Percentiles rank a stretch among this genome's conserved stretches.
These are phyloP conservation scores for Corticium candelabrum DNA, from an alignment of 37 sponge, comb jelly and placozoan species.

Conservation along the genomic window DNA sequence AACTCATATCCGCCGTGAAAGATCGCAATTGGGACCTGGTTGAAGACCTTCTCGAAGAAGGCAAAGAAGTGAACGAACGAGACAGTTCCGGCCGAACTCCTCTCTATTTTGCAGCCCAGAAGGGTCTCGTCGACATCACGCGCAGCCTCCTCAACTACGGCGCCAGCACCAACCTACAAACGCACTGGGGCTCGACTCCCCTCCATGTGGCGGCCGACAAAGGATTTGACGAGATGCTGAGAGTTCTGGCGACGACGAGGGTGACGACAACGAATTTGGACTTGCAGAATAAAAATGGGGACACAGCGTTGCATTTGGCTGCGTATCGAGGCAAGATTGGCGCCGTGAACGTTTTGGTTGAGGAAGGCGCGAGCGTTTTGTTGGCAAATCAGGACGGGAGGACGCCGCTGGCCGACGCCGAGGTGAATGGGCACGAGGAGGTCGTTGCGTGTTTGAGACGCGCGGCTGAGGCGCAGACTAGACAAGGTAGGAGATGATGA, in stretches of 20 bases:
- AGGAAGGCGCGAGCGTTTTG: slow-evolving; percentile 1
- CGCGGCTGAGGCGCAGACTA: too few relatives aligned
- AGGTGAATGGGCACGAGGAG: background rate
- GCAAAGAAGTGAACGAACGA: background rate
- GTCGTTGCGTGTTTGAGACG: background rate
- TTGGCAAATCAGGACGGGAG: background rate
- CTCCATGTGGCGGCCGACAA: slow-evolving; percentile 2
- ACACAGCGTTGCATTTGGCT: slow-evolving; percentile 6
- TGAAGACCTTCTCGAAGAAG: background rate
- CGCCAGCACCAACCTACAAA: background rate
- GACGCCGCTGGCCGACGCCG: background rate
- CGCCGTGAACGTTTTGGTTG: background rate
- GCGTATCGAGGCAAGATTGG: background rate
- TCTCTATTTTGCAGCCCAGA: background rate
- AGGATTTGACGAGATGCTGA: background rate
- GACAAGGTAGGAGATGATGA: too few relatives aligned
- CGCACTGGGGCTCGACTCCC: background rate
- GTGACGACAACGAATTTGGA: background rate
- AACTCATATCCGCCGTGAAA: background rate
- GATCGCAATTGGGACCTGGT: background rate
- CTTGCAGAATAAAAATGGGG: background rate
- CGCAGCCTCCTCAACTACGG: slow-evolving; percentile 1
- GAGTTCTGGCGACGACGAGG: background rate
- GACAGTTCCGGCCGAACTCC: background rate
- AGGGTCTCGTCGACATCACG: slow-evolving; percentile 5